Evolutionary conservation across 2,113 vertebrate species (phyloP), one percentile per base, ranked within the genome.

Genomic region (Forbesichthys agassizii): DNA sequence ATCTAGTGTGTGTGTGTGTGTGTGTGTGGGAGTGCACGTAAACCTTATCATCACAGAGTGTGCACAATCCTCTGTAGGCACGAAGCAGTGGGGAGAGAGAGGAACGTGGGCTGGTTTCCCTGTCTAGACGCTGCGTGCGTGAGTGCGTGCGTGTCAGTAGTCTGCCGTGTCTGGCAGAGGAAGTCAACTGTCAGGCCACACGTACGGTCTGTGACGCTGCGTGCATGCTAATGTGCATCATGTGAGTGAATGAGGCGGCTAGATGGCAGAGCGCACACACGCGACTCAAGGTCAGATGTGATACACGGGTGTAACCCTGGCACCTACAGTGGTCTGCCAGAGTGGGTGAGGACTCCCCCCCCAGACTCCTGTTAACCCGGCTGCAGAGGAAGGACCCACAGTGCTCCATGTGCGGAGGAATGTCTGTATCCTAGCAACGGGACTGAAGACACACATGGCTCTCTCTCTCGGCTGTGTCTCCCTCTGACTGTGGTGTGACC

Each of bases 381-480:
- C 57, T 59, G 65, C 64, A 69, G 64, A 71, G 65, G 55, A n/a
- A 42, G 55, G 48, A 65, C 60, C 68, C 54, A 69, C 58, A 69
- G 68, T 56, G 48, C 66, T 65, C 65, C 0, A 55, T 79, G 64
- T 77, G 70, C 68, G 66, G 68, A 52, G 78, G 79, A 82, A 86
- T 80, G 68, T 80, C 7, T 48, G 87, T 89, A 73, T 72, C 86
- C 73, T 82, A 84, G 84, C 82, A 88, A 86, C 78, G 20, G 9
- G 18, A 56, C 59, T 46, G 18, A 64, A 82, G 58, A 75, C 79
- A 73, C 66, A 74, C 68, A 83, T 78, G 70, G 16, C 12, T 42
- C 51, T 0, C 33, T 62, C 20, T 49, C 33, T 62, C 20, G 49
- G 48, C 52, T 3, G 0, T 14, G 59, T 65, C 60, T 71, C 33